phyloP scores from a whole-genome alignment of 1,140 invertebrate genomes.

The Drosophila nikananu region DNA sequence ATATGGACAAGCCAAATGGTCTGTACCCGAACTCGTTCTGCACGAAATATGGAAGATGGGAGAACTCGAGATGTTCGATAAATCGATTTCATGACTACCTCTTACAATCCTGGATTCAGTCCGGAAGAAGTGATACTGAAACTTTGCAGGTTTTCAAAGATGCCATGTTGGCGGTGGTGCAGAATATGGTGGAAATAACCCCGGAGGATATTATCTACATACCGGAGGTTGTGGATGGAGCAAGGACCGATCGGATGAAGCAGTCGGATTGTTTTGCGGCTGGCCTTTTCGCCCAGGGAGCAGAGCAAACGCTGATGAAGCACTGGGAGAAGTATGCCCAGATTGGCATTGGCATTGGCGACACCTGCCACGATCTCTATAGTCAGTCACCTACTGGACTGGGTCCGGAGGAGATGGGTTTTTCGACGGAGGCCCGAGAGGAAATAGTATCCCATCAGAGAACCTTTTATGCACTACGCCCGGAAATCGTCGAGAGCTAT shows the following conservation, averaged over 20 bases:
- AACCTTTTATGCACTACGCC: conserved; percentile 97
- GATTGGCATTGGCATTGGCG: conserved; percentile 94
- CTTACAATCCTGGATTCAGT: conserved; percentile 97
- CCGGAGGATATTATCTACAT: conserved; percentile 94
- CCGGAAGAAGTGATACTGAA: conserved; percentile 91
- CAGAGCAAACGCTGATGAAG: conserved; percentile 88
- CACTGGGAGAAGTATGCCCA: conserved; percentile 92
- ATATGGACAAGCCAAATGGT: conserved; percentile 94
- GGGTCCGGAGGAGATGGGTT: conserved; percentile 94
- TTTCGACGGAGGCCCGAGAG: conserved; percentile 88
- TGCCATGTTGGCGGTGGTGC: conserved; percentile 91
- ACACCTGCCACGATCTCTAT: conserved; percentile 99
- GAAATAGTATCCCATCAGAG: conserved; percentile 90
- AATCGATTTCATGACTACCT: conserved; percentile 99
- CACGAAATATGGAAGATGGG: conserved; percentile 91
- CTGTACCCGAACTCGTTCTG: conserved; percentile 98
- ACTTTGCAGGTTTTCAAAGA: conserved; percentile 96
- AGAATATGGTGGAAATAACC: conserved; percentile 93
- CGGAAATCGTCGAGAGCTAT: conserved; percentile 98
- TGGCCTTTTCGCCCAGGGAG: conserved; percentile 96
- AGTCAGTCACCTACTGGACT: conserved; percentile 93
- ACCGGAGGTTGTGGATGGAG: conserved; percentile 95
- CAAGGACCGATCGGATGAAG: conserved; percentile 98
- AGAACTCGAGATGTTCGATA: conserved; percentile 89
- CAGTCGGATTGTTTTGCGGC: conserved; percentile 98